Base-by-base conservation (phyloP, 2,888 invertebrate species). In the Leucozona laternaria region DNA sequence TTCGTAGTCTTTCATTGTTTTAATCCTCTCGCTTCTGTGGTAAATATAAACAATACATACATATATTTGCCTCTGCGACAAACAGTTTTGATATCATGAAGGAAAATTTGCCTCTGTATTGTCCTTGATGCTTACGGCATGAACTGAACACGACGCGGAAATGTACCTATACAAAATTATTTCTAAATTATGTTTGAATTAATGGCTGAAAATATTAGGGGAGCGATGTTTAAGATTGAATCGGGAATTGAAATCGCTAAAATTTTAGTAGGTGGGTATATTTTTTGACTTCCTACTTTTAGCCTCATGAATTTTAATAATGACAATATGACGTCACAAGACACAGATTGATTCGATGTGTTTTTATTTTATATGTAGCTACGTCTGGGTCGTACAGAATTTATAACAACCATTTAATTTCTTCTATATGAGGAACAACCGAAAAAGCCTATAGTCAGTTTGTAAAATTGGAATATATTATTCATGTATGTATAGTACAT, bases 91-190 rank as follows among this genome's bases (percentile, higher is more conserved):
- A 66, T 64, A 76, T 68, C 45, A 48, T 34, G 37, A 58, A 76
- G 37, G 34, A 57, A 66, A 57, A 10, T 55, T 76, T 76, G 22
- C 45, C 17, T 43, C 17, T 17, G n/a, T n/a, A 22, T 58, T 66
- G 37, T 68, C 37, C 25, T 66, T 45, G n/a, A n/a, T n/a, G 66
- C 34, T 57, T 17, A 43, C 40, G 53, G 75, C 53, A 55, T 31
- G 45, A 75, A 75, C 55, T 76, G 57, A 64, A n/a, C n/a, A n/a
- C n/a, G n/a, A n/a, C n/a, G n/a, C 22, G 66, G 76, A 64, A 75
- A 76, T 75, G 55, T 64, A 62, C 10, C 2, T 22, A 45, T 11
- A 73, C 40, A 75, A 55, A 75, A 53, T 64, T 55, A 43, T 64
- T 25, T 53, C 5, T 20, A 53, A 53, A 73, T 62, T 75, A 64